phyloP scores from a whole-genome alignment of 2,797 vertebrate species.

The Falco concolor region DNA sequence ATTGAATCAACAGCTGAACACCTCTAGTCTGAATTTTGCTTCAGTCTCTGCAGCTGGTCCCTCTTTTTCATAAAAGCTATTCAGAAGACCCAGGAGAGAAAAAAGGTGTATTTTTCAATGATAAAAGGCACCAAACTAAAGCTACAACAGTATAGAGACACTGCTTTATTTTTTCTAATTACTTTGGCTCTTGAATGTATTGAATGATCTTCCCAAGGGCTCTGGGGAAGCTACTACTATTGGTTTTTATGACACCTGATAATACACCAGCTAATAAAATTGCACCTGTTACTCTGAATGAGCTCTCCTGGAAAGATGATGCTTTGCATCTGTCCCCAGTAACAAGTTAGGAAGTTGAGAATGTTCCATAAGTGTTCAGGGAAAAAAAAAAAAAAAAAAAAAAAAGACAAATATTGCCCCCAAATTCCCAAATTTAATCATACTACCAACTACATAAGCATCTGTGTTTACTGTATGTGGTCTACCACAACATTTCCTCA shows the following conservation, averaged over 20 bases:
- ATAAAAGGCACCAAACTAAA: slow-evolving; percentile 11
- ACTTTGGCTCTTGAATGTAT: background rate
- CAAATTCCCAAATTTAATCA: slow-evolving; percentile 5
- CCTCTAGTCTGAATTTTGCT: background rate
- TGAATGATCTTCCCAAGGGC: background rate
- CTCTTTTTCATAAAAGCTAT: background rate
- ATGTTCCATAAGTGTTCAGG: background rate
- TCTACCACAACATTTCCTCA: background rate
- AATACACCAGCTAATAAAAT: background rate
- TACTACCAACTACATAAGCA: background rate
- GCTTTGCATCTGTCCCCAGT: background rate
- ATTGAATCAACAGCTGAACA: background rate
- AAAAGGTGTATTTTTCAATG: background rate
- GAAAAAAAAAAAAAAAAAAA: background rate
- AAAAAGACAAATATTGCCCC: background rate
- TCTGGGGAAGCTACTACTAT: background rate
- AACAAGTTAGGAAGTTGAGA: background rate
- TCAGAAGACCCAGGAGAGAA: background rate
- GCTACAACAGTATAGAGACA: background rate
- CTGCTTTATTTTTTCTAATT: background rate
- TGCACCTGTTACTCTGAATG: background rate
- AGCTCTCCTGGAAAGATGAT: background rate
- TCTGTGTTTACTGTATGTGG: slow-evolving; percentile 37
- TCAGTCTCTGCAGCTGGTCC: background rate
- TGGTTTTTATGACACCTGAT: background rate